phyloP scores from a whole-genome alignment of 2,113 vertebrate species.

The Chaetura pelagica region DNA sequence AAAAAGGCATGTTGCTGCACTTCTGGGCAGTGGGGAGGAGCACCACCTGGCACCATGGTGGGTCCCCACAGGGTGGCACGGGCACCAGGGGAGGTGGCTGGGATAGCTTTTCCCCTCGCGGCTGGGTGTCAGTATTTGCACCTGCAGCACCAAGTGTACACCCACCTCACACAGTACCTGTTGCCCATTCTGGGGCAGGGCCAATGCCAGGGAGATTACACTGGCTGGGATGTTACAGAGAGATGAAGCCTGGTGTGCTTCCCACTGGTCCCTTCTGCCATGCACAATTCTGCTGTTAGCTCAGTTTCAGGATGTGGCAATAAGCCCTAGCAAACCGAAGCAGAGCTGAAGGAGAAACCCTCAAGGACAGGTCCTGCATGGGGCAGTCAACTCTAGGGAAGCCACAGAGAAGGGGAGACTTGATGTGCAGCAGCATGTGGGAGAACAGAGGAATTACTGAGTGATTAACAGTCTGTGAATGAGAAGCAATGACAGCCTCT shows the following conservation, averaged over 20 bases:
- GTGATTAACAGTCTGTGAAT: background rate
- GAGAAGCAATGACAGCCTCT: background rate
- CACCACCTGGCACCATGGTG: fast-evolving
- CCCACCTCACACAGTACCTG: background rate
- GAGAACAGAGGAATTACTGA: fast-evolving
- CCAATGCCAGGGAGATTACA: background rate
- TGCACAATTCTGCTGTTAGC: background rate
- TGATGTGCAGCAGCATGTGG: fast-evolving
- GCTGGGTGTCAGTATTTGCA: background rate
- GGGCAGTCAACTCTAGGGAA: background rate
- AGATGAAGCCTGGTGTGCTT: background rate
- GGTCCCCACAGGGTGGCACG: background rate
- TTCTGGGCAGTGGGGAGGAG: background rate
- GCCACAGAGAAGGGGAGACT: background rate
- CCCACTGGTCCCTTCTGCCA: fast-evolving
- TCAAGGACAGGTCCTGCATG: fast-evolving
- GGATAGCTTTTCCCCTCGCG: background rate
- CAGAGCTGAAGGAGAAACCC: background rate
- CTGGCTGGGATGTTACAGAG: fast-evolving
- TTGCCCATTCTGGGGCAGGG: background rate
- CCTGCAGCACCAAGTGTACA: background rate
- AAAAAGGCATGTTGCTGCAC: background rate
- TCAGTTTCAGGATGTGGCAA: background rate
- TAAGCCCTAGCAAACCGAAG: background rate
- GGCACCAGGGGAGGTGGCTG: fast-evolving